A percentile compares a stretch with the other conserved stretches of the same genome.
Evolutionary conservation across 2,797 vertebrate genomes (phyloP).

Genomic region (Danionella dracula): DNA sequence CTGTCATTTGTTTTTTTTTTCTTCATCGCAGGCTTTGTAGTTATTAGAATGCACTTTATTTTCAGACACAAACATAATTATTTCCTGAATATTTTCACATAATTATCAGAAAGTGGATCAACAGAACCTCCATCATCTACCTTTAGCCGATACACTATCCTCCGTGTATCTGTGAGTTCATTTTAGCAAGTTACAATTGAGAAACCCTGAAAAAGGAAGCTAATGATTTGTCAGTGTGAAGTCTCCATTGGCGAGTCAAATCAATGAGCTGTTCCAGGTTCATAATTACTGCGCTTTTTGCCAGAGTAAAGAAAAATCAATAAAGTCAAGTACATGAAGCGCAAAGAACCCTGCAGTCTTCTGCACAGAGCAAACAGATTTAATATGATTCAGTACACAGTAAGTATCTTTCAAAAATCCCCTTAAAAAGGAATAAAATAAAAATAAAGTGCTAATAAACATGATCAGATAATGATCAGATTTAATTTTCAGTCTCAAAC

Average conservation of each 20-base stretch:
- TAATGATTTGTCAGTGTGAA: slow-evolving; percentile 74
- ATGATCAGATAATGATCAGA: too few species aligned
- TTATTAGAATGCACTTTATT: neutral
- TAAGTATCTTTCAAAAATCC: slow-evolving; percentile 6
- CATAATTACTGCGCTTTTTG: slow-evolving; percentile 81
- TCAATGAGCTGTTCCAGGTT: slow-evolving; percentile 82
- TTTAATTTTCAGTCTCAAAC: too few species aligned
- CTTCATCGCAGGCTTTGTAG: slow-evolving; percentile 39
- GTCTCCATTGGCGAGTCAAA: slow-evolving; percentile 70
- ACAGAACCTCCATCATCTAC: neutral
- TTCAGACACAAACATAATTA: slow-evolving; percentile 29
- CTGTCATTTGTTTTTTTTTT: slow-evolving; percentile 55
- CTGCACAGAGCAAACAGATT: slow-evolving; percentile 51
- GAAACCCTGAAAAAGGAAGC: slow-evolving; percentile 66
- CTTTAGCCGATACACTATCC: neutral
- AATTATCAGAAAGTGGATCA: neutral
- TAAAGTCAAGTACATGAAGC: slow-evolving; percentile 84
- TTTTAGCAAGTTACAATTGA: slow-evolving; percentile 63
- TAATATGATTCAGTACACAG: slow-evolving; percentile 35
- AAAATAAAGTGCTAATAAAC: too few species aligned
- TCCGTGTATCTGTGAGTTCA: slow-evolving; percentile 32
- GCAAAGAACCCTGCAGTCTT: slow-evolving; percentile 40
- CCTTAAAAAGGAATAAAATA: too few species aligned
- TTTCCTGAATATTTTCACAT: slow-evolving; percentile 19
- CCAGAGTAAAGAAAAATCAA: slow-evolving; percentile 83